Percentiles rank a stretch among this genome's conserved stretches.
These are phyloP conservation scores for Neolamprologus hecqui DNA, from an alignment of 2,113 vertebrate genomes.

Conservation along the genomic window DNA sequence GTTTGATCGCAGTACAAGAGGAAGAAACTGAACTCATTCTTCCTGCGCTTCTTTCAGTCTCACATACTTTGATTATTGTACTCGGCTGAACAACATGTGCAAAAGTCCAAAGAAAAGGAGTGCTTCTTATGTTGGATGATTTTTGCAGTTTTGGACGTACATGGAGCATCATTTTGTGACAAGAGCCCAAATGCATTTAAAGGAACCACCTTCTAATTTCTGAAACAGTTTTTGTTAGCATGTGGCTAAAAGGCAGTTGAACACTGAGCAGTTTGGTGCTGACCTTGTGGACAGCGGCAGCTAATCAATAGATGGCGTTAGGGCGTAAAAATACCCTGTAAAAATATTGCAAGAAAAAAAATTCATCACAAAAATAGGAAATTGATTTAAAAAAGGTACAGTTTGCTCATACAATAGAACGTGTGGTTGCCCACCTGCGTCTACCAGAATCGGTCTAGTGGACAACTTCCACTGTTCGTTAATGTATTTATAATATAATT, in stretches of 20 bases:
- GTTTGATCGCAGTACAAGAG: neutral
- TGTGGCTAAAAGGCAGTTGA: neutral
- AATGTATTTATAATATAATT: neutral
- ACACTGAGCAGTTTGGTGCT: neutral
- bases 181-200: neutral
- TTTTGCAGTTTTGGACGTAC: neutral
- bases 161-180: neutral
- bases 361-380: neutral
- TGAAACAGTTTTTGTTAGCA: neutral
- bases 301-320: fast-evolving
- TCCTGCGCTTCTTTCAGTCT: neutral
- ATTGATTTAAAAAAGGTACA: neutral
- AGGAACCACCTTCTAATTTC: neutral
- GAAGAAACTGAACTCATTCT: neutral
- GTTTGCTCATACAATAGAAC: neutral
- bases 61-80: neutral
- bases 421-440: neutral
- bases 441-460: neutral
- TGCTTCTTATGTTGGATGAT: neutral
- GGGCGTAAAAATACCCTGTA: fast-evolving
- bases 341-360: neutral
- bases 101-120: neutral
- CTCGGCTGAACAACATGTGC: no score
- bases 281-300: fast-evolving
- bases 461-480: neutral